Percentiles rank a stretch among this genome's conserved stretches.
These are phyloP conservation scores for Atherinosoma microstoma DNA, from an alignment of 2,797 vertebrate species.

Conservation along the genomic window DNA sequence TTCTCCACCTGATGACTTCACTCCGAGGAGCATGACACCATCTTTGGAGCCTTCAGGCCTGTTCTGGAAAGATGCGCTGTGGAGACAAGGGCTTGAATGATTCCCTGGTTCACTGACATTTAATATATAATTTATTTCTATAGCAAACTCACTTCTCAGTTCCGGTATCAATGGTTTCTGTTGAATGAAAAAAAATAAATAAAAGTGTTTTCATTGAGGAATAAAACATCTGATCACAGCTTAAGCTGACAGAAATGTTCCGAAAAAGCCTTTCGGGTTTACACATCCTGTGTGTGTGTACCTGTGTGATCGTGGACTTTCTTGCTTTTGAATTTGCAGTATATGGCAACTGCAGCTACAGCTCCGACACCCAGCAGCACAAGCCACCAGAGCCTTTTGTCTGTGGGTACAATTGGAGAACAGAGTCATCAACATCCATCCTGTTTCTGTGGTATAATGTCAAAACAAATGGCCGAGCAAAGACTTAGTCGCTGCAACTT, in stretches of 20 bases:
- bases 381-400: conserved; percentile 76
- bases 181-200: conserved; percentile 13
- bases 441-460: neutral
- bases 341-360: conserved; percentile 13
- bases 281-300: neutral
- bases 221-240: neutral
- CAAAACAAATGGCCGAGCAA: neutral
- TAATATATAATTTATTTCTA: neutral
- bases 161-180: conserved; percentile 76
- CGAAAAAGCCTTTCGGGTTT: neutral
- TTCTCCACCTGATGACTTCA: conserved; percentile 88
- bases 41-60: conserved; percentile 91
- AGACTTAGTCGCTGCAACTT: no score
- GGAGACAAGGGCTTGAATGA: conserved; percentile 1
- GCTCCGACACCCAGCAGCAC: conserved; percentile 48
- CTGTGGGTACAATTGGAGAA: conserved; percentile 36
- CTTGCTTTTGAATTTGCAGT: conserved; percentile 73
- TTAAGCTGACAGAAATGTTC: neutral
- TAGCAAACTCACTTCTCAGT: conserved; percentile 77
- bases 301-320: conserved; percentile 79
- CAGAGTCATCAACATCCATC: neutral
- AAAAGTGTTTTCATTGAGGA: neutral
- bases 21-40: conserved; percentile 93
- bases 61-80: conserved; percentile 83
- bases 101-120: neutral